These are phyloP conservation scores for Terrapene triunguis DNA, from an alignment of 2,113 vertebrate genomes.

Conservation along the genomic window DNA sequence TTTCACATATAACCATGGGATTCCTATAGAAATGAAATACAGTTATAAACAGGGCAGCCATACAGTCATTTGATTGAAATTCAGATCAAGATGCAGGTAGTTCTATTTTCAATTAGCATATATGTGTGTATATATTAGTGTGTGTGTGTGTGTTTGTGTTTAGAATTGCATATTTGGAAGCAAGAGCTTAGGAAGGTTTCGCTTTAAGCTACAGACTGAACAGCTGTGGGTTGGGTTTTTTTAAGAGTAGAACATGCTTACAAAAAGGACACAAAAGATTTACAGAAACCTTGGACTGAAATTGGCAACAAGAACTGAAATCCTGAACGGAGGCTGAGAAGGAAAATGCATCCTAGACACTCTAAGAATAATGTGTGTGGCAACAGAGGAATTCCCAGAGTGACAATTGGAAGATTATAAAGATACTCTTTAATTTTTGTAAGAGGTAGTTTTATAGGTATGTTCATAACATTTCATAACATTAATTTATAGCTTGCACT, in stretches of 20 bases:
- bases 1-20: conserved; percentile 10
- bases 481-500: conserved; percentile 72
- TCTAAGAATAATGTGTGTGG: conserved; percentile 69
- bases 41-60: conserved; percentile 3
- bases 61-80: conserved; percentile 21
- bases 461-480: conserved; percentile 78
- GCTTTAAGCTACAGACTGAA: conserved; percentile 45
- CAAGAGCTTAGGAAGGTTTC: conserved; percentile 51
- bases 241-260: conserved; percentile 52
- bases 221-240: conserved; percentile 41
- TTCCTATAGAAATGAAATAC: conserved; percentile 24
- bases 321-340: conserved; percentile 25
- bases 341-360: conserved; percentile 28
- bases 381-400: conserved; percentile 73
- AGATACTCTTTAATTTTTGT: conserved; percentile 73
- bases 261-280: conserved; percentile 75
- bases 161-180: conserved; percentile 35
- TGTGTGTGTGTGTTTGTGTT: neutral
- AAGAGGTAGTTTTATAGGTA: conserved; percentile 71
- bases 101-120: conserved; percentile 25
- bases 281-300: conserved; percentile 64
- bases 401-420: conserved; percentile 73
- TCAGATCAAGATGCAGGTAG: conserved; percentile 5
- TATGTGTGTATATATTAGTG: neutral
- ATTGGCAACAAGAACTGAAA: conserved; percentile 65